These are phyloP conservation scores for Melinopterus prodromus DNA, from an alignment of 2,888 invertebrate genomes.

Conservation along the genomic window DNA sequence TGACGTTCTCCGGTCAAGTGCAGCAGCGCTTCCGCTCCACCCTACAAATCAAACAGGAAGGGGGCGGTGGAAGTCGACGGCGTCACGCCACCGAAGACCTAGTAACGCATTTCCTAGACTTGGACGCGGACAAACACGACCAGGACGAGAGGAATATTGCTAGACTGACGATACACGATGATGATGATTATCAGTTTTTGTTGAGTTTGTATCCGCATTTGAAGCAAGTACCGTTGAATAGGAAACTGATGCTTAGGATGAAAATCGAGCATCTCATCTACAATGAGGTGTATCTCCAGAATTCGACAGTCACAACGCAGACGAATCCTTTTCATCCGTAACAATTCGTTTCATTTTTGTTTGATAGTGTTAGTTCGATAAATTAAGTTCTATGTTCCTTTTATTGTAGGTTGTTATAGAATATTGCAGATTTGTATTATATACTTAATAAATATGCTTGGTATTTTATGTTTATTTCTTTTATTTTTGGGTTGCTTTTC, in stretches of 20 bases:
- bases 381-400: not conserved
- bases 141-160: constrained; percentile 26
- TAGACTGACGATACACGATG: constrained; percentile 34
- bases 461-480: not conserved
- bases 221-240: constrained; percentile 42
- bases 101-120: constrained; percentile 34
- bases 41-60: constrained; percentile 35
- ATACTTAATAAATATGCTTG: constrained; percentile 12
- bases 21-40: constrained; percentile 26
- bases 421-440: not conserved
- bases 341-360: constrained; percentile 4
- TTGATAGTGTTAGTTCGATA: constrained; percentile 10
- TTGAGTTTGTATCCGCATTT: constrained; percentile 46
- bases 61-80: constrained; percentile 30
- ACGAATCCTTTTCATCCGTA: constrained; percentile 26
- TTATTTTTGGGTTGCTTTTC: not conserved
- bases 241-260: constrained; percentile 45
- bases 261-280: constrained; percentile 47
- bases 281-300: constrained; percentile 42
- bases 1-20: constrained; percentile 35
- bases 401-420: not conserved
- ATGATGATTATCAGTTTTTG: constrained; percentile 47
- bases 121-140: constrained; percentile 35
- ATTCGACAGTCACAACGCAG: constrained; percentile 25
- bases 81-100: constrained; percentile 37